Base-by-base conservation (phyloP, 2,797 vertebrate genomes). In the Glyptemys insculpta region DNA sequence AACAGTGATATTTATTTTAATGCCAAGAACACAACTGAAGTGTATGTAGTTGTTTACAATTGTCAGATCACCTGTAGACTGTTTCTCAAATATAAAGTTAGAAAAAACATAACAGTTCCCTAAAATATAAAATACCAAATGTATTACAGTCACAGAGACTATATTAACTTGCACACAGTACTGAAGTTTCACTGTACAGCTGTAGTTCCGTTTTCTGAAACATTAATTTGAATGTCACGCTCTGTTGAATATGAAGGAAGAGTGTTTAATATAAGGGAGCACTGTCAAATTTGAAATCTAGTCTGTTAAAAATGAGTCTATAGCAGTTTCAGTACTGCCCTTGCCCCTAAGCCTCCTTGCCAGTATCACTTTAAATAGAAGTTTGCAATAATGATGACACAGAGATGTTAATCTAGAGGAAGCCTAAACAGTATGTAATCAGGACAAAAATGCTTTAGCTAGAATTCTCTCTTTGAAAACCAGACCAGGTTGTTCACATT, bases 251-350 rank as follows among this genome's bases (percentile, higher is more conserved):
- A 15, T 72, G 62, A 21, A 44, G 29, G 29, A 11, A 21, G n/a
- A 76, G 19, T 76, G 25, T 21, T 52, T 44, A 15, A 5, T 81
- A 27, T 57, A 72, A 37, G 53, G 79, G 5, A 37, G 57, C 16
- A 78, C 23, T 83, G 52, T 27, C 72, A 57, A 57, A 10, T 5
- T n/a, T 74, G 87, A 94, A 91, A 83, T 49, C 44, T 81, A 74
- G 44, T 85, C 84, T 72, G 88, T 52, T 81, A 56, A 86, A 72
- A 92, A 94, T 72, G 0, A 88, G 84, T 89, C 84, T 54, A 10
- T 80, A 0, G 0, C 0, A 0, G 57, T 50, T 85, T 44, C 31
- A 81, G 54, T 86, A 49, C 57, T 79, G 59, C 8, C 47, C 79
- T 82, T 90, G 47, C 10, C 52, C 56, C 72, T 14, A 41, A 44